Percentiles rank a stretch among this genome's conserved stretches.
Evolutionary conservation across 2,888 invertebrate species (phyloP).

Genomic region (Ormyrus thymus): DNA sequence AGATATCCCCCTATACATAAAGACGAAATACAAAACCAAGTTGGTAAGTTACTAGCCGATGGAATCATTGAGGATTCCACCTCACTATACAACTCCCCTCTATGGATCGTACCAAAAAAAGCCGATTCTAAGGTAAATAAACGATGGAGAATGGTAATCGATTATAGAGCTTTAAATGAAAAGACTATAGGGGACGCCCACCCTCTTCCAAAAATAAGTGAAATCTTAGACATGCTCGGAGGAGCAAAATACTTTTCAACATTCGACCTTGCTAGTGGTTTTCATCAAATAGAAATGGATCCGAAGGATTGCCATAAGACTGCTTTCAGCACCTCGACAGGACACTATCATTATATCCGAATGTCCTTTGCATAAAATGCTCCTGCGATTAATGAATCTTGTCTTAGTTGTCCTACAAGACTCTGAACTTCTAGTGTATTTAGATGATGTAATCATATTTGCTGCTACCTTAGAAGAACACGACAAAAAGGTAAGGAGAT

Average conservation of each 20-base stretch:
- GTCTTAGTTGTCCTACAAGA: not conserved
- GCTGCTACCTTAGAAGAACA: not conserved
- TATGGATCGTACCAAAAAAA: too few relatives aligned
- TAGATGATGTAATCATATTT: not conserved
- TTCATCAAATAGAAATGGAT: too few relatives aligned
- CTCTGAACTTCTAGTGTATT: not conserved
- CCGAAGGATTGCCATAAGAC: too few relatives aligned
- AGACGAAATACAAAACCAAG: too few relatives aligned
- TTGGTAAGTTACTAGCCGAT: too few relatives aligned
- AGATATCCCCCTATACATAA: too few relatives aligned
- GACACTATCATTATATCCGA: slow-evolving; percentile 10
- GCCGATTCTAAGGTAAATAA: not conserved
- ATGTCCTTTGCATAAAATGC: not conserved
- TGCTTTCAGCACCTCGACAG: not conserved
- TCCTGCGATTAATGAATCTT: slow-evolving; percentile 42
- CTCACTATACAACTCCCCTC: too few relatives aligned
- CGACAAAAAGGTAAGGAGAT: not conserved
- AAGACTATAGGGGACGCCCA: not conserved
- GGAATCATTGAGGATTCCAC: too few relatives aligned
- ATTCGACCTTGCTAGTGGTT: too few relatives aligned
- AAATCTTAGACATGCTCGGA: not conserved
- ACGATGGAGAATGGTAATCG: not conserved
- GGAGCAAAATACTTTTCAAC: too few relatives aligned
- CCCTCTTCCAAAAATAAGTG: not conserved
- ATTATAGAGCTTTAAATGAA: not conserved